Evolutionary conservation across 2,797 vertebrate genomes (phyloP), one percentile per base, ranked within the genome.

Genomic region (Cichlasoma orientale): DNA sequence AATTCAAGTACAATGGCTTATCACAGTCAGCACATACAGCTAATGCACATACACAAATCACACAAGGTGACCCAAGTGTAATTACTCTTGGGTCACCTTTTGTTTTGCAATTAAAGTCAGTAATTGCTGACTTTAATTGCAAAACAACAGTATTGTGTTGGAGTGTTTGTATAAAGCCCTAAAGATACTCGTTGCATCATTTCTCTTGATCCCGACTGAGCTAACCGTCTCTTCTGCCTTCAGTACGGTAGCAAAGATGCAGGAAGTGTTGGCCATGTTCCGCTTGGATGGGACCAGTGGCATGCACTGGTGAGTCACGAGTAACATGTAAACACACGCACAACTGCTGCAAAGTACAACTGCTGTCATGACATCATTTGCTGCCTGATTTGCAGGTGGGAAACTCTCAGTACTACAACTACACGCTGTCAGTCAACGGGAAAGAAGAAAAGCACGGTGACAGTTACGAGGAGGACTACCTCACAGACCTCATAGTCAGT

Each of bases 351-450:
- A 2, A 23, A 3, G 9, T 18, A 3, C n/a, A n/a, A n/a, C 8
- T 16, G 41, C 7, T 78, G 19, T 4, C 5, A 1, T 71, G 33
- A 82, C 9, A 63, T 10, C 0, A 1, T 9, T 1, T 33, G 19
- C 23, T 71, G 1, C 63, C 0, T 69, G 19, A 19, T 11, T 8
- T 70, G 2, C 90, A 96, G 96, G 94, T 96, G 78, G 95, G 95
- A 31, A 96, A 96, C 90, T 96, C 96, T 0, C 80, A 91, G 75
- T 96, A 96, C 88, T 96, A 96, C 90, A 96, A 96, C 92, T 96
- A 96, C 88, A 94, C 93, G 0, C 93, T 96, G 2, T 96, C 95
- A 0, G 94, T 93, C 38, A 95, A 96, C 58, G 96, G 96, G 9
- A 92, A 90, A 55, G 92, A 91, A 16, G 95, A 96, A 50, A 88